Conservation (phyloP, 1,140 invertebrate species). For the Contarinia nasturtii region DNA sequence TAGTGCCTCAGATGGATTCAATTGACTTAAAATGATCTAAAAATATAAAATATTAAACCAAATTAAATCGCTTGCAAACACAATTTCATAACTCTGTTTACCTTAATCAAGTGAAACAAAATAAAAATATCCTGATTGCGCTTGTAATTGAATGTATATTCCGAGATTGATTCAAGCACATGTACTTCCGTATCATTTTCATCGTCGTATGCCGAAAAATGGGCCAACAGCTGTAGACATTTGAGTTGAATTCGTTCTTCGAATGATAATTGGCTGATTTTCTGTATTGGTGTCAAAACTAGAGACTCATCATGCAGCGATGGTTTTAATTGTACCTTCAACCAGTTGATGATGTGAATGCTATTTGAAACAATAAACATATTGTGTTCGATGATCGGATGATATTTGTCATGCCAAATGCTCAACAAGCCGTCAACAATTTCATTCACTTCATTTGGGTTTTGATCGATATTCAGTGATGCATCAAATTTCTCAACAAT, state of each 20-base stretch:
- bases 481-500: background rate
- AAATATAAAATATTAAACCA: background rate
- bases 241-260: background rate
- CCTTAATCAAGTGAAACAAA: background rate
- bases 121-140: background rate
- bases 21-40: background rate
- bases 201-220: background rate
- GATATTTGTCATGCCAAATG: background rate
- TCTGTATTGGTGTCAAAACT: background rate
- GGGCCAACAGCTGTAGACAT: background rate
- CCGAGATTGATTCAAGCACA: background rate
- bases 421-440: background rate
- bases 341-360: background rate
- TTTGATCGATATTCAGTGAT: background rate
- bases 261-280: background rate
- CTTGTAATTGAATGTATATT: background rate
- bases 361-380: background rate
- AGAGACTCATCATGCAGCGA: background rate
- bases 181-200: background rate
- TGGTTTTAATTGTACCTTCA: background rate
- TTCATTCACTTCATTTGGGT: background rate
- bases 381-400: constrained; percentile 9
- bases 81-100: background rate
- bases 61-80: background rate
- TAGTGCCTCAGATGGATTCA: background rate